Base-by-base conservation (phyloP, 1,140 invertebrate species). In the Phymorhynchus buccinoides region DNA sequence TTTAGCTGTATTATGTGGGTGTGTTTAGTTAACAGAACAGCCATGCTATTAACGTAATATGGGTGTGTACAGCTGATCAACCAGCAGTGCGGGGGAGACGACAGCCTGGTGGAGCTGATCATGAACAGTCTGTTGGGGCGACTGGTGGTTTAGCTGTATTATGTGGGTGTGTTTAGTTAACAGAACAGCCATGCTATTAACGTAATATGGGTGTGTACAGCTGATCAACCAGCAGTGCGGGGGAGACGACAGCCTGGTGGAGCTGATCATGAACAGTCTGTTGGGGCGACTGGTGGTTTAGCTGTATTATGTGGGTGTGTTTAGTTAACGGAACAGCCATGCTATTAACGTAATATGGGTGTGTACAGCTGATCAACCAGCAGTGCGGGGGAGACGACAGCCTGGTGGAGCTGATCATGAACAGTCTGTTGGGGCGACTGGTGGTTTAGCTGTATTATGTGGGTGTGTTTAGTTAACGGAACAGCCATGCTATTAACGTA, bases 371-470 rank as follows among this genome's bases (percentile, higher is more conserved):
- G 42, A 91, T 94, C 27, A 92, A 92, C 73, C 91, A 94, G 85
- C 89, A 91, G 56, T 94, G 92, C 89, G 89, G 88, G 77, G 93
- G 90, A 22, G 90, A 94, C 84, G 92, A 94, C 82, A 89, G 93
- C 1, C 90, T 95, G 18, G 92, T 95, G 37, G 95, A 96, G 82
- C 94, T 94, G 9, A 93, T 96, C 1, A 92, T 96, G 85, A 94
- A 94, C 66, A 95, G 94, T 80, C 88, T 96, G 35, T 91, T 94
- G 75, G 94, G 94, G 22, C 93, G 95, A 27, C 94, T 95, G 87
- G 94, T 94, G n/a, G n/a, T n/a, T n/a, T n/a, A n/a, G n/a, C n/a
- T n/a, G n/a, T n/a, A n/a, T n/a, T 75, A 3, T 37, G 32, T 75
- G 32, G 32, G 71, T 75, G 71, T 78, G 41, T 44, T 42, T 6